Evolutionary conservation across 2,113 vertebrate species (phyloP).

Genomic region (Antechinus stuartii): DNA sequence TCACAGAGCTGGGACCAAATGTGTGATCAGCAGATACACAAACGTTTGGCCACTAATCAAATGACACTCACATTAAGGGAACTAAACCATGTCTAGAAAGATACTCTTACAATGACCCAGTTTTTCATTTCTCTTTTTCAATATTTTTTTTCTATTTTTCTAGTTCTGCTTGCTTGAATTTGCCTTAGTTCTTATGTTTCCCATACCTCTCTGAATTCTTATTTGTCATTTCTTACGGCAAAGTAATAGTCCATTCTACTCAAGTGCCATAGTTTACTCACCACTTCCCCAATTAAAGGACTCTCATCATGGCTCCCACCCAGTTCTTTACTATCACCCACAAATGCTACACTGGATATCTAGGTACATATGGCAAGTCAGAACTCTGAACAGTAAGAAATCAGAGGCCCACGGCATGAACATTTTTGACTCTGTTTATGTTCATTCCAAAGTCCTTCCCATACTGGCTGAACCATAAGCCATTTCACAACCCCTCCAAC

Average conservation of each 20-base stretch:
- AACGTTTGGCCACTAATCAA: neutral
- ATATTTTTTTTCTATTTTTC: neutral
- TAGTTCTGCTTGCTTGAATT: neutral
- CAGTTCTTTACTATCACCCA: neutral
- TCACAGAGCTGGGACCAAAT: neutral
- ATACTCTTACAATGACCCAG: neutral
- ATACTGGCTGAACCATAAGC: neutral
- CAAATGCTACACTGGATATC: neutral
- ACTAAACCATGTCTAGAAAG: neutral
- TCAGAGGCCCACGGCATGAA: neutral
- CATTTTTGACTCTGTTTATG: neutral
- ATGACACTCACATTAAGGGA: neutral
- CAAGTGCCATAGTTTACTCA: neutral
- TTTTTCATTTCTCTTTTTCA: neutral
- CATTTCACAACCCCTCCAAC: neutral
- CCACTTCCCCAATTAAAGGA: neutral
- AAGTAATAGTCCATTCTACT: neutral
- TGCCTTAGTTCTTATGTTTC: neutral
- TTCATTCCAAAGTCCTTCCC: neutral
- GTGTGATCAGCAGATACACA: neutral
- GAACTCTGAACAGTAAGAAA: neutral
- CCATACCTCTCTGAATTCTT: neutral
- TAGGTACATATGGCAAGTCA: neutral
- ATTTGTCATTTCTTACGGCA: neutral
- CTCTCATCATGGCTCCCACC: neutral